Evolutionary conservation across 2,113 vertebrate species (phyloP), one percentile per base, ranked within the genome.

Genomic region (Anarhynchus alexandrinus): DNA sequence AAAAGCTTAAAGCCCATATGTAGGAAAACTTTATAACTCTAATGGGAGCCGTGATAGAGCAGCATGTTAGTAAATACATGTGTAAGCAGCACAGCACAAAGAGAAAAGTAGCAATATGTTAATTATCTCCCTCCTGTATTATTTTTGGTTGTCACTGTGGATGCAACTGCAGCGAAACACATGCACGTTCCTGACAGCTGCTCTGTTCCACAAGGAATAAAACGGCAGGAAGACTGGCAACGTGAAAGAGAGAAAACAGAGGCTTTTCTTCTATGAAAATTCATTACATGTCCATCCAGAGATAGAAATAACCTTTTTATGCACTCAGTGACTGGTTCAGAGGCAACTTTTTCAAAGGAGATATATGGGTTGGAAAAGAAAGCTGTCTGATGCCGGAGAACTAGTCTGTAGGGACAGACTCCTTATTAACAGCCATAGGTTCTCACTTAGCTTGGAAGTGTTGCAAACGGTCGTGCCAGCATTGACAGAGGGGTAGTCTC

Each of bases 21-120:
- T 85, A 94, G 70, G 91, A 76, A 95, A 95, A 96, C 47, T 97
- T 97, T 97, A 95, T 92, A 95, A 95, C 93, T 91, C 96, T 97
- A 95, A 95, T 94, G 96, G 95, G 97, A 97, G 84, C 86, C 83
- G 93, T 96, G 95, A 89, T 76, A 90, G 58, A 95, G 70, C 74
- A 95, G 89, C 66, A 97, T 96, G 97, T 97, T 97, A 97, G 96
- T 97, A 97, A 97, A 97, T 95, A 97, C 93, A 97, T 88, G 82
- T 96, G 93, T 97, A 96, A 95, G 92, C 85, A 96, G 93, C 92
- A 70, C 12, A 82, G 91, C 91, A 96, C 94, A 97, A 95, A 96
- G 95, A 65, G 81, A 91, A 95, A 97, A 97, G 95, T 95, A 97
- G 97, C 93, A 91, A 95, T 49, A 95, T 93, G 91, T 77, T 96